Conservation (phyloP, 2,113 vertebrate species). For the Synodontis membranacea region DNA sequence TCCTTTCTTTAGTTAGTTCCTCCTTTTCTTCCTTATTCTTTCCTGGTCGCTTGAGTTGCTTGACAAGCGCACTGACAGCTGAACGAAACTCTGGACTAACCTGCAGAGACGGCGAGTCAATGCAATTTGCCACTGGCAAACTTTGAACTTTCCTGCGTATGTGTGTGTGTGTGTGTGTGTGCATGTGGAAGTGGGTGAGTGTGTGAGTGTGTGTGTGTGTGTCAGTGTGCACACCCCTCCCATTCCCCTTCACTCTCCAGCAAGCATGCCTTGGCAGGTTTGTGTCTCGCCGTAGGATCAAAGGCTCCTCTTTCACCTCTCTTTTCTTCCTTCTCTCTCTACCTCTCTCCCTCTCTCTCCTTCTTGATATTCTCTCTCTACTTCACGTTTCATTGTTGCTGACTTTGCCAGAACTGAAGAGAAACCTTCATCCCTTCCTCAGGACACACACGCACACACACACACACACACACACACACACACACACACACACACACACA, state of each 20-base stretch:
- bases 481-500: too few relatives aligned
- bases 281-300: slow-evolving; percentile 41
- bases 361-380: slow-evolving; percentile 34
- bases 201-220: slow-evolving; percentile 36
- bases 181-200: slow-evolving; percentile 28
- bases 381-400: slow-evolving; percentile 7
- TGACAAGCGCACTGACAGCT: slow-evolving; percentile 37
- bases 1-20: neutral
- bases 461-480: too few relatives aligned
- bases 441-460: too few relatives aligned
- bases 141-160: slow-evolving; percentile 48
- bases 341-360: slow-evolving; percentile 26
- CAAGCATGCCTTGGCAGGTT: slow-evolving; percentile 51
- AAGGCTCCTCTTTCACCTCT: slow-evolving; percentile 46
- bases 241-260: slow-evolving; percentile 29
- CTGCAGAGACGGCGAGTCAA: slow-evolving; percentile 29
- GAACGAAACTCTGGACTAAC: slow-evolving; percentile 41
- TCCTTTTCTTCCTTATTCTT: neutral
- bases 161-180: slow-evolving; percentile 29
- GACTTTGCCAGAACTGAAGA: slow-evolving; percentile 34
- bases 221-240: slow-evolving; percentile 18
- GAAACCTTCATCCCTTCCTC: slow-evolving; percentile 33
- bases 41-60: neutral
- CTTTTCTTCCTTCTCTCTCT: slow-evolving; percentile 17
- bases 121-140: slow-evolving; percentile 41